Percentiles rank a stretch among this genome's conserved stretches.
Evolutionary conservation across 1,140 invertebrate species (phyloP).

Genomic region (Bombus polaris): DNA sequence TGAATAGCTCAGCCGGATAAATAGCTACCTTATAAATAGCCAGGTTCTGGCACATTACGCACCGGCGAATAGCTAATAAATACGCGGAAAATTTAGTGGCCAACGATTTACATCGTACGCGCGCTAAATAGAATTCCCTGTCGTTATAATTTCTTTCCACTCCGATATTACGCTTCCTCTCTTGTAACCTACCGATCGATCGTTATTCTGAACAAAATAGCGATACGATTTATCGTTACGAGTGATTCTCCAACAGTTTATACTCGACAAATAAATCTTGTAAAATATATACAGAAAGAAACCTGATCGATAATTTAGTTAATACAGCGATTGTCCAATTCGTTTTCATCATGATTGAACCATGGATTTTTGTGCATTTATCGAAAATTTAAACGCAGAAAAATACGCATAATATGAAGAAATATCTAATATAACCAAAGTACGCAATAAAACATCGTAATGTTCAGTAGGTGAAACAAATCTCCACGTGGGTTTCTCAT

Average conservation of each 20-base stretch:
- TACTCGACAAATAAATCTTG: neutral
- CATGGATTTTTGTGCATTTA: too few relatives aligned
- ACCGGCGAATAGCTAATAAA: constrained; percentile 22
- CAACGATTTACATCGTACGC: constrained; percentile 19
- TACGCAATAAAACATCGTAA: too few relatives aligned
- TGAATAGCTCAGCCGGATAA: constrained; percentile 17
- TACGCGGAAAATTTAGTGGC: constrained; percentile 24
- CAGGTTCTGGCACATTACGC: constrained; percentile 22
- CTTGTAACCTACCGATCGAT: neutral
- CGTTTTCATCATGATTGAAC: too few relatives aligned
- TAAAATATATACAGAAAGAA: too few relatives aligned
- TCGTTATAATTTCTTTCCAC: neutral
- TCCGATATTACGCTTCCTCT: neutral
- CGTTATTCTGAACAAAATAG: neutral
- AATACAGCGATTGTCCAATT: too few relatives aligned
- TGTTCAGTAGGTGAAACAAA: too few relatives aligned
- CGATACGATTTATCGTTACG: neutral
- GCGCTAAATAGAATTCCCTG: neutral
- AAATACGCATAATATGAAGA: too few relatives aligned
- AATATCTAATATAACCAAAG: too few relatives aligned
- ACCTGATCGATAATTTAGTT: neutral
- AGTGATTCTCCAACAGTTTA: neutral
- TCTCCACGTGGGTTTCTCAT: too few relatives aligned
- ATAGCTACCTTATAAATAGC: constrained; percentile 7
- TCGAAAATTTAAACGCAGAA: too few relatives aligned